Evolutionary conservation across 2,888 invertebrate species (phyloP), one percentile per base, ranked within the genome.

Genomic region (Aquatica leii): DNA sequence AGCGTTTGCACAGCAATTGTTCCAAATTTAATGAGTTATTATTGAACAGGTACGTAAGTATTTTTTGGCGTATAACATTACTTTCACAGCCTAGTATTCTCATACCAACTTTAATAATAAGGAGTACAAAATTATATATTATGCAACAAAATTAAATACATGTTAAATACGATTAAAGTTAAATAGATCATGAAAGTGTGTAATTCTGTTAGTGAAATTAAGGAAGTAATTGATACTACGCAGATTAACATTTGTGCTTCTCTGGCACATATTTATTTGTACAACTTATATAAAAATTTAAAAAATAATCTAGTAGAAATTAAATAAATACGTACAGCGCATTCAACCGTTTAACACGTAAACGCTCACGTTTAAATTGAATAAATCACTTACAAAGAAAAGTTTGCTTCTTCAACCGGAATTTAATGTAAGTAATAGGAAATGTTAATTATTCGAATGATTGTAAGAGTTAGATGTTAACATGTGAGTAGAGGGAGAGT

Each of bases 361-460:
- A 43, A 43, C 46, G 50, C 24, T 14, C 46, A 48, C 20, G 49
- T 18, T 31, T 5, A 9, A 49, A 54, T 54, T 41, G 34, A 40
- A 54, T 24, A 31, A 20, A 14, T 37, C 35, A 52, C 40, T 54
- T 54, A 41, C 41, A 54, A n/a, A 54, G 18, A 8, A 37, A 60
- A 20, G 34, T 53, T 59, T 53, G 34, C 48, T 54, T 35, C 43
- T 21, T 18, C 43, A 48, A 21, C 37, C 48, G 35, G 53, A 49
- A 40, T 54, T 14, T 49, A n/a, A 14, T 21, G 46, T 53, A 52
- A 48, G 54, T 59, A 46, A 54, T 54, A 54, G 60, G 60, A 60
- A 60, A 49, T 20, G 18, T 40, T 46, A 54, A 49, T 54, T 54
- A 60, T 34, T 53, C 41, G 18, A 53, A 18, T 35, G 40, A 53